Conservation (phyloP, 2,113 vertebrate species). For the Rhizomys pruinosus region DNA sequence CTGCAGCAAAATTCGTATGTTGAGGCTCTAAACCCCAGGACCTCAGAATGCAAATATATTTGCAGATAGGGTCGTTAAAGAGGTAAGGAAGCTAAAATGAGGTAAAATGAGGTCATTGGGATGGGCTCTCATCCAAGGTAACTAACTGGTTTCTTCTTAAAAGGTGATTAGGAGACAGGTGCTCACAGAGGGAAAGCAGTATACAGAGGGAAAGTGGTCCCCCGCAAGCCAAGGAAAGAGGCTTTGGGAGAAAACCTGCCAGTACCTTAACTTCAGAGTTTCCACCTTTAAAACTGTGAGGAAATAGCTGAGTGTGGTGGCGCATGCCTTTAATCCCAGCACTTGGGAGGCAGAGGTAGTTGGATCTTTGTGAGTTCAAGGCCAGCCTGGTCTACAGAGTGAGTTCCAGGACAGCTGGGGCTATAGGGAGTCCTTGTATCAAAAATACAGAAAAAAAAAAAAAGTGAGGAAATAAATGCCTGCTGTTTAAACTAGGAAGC, state of each 20-base stretch:
- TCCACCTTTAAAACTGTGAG: neutral
- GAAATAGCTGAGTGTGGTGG: too few species aligned
- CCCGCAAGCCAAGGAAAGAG: neutral
- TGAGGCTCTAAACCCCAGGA: neutral
- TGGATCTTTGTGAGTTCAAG: too few species aligned
- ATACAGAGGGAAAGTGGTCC: neutral
- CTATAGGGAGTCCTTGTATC: too few species aligned
- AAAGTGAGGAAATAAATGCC: too few species aligned
- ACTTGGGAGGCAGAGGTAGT: too few species aligned
- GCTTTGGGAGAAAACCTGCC: neutral
- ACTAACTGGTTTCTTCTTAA: neutral
- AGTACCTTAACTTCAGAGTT: neutral
- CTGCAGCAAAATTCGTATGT: neutral
- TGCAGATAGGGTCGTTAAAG: neutral
- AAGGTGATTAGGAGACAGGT: neutral
- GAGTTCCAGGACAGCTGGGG: too few species aligned
- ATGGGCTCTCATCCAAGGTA: neutral
- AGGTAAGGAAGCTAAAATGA: slow-evolving; percentile 23
- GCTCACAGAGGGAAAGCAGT: neutral
- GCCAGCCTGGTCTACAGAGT: too few species aligned
- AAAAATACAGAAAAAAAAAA: too few species aligned
- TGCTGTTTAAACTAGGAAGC: neutral
- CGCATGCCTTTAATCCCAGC: too few species aligned
- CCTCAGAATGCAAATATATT: neutral
- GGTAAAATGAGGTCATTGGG: neutral